Evolutionary conservation across 2,888 invertebrate species (phyloP).

Genomic region (Drosophila leonis): DNA sequence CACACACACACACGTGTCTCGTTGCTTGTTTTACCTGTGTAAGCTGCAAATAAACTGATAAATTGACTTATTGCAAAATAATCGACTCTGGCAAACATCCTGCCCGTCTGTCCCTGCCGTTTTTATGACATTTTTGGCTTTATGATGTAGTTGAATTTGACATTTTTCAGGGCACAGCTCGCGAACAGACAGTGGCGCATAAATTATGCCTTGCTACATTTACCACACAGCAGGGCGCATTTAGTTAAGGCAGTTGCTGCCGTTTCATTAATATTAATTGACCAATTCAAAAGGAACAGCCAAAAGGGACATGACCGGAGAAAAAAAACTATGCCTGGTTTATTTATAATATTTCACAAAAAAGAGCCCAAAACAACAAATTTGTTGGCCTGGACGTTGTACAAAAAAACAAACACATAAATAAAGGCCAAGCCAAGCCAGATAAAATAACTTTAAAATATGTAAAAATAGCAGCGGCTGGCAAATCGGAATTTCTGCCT

Average conservation of each 20-base stretch:
- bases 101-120: neutral
- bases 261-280: constrained; percentile 81
- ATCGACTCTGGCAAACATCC: constrained; percentile 20
- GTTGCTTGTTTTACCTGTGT: constrained; percentile 36
- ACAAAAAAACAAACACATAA: constrained; percentile 34
- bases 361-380: constrained; percentile 27
- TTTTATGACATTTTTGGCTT: constrained; percentile 29
- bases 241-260: constrained; percentile 16
- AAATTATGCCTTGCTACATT: constrained; percentile 28
- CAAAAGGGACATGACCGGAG: constrained; percentile 32
- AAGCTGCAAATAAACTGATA: constrained; percentile 64
- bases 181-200: constrained; percentile 7
- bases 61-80: constrained; percentile 64
- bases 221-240: constrained; percentile 28
- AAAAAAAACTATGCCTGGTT: constrained; percentile 43
- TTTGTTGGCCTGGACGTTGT: constrained; percentile 18
- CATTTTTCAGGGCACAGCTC: constrained; percentile 3
- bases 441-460: constrained; percentile 42
- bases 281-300: constrained; percentile 67
- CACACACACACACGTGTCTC: neutral
- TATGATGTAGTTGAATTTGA: constrained; percentile 30
- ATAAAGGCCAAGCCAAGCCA: constrained; percentile 32
- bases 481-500: neutral
- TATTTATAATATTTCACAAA: constrained; percentile 40
- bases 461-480: constrained; percentile 56